A percentile compares a stretch with the other conserved stretches of the same genome.
Conservation (phyloP, 2,888 invertebrate genomes). For the Rhabditoides inermis region DNA sequence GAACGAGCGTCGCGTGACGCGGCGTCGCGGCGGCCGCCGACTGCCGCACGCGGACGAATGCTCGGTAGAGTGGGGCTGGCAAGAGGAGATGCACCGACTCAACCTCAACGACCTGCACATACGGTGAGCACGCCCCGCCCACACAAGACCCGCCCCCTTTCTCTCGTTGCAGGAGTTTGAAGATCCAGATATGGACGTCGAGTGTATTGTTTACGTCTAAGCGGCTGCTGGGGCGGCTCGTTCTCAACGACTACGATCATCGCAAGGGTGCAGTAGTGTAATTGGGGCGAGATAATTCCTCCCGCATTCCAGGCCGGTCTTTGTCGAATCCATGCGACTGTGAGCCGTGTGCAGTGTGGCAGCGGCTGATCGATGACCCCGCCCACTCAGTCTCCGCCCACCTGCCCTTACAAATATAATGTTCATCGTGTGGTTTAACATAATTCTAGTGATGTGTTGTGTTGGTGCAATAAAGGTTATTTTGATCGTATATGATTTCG, state of each 20-base stretch:
- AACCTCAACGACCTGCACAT: constrained; percentile 6
- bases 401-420: neutral
- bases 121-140: no score
- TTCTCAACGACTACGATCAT: neutral
- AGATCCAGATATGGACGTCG: neutral
- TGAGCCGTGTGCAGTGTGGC: neutral
- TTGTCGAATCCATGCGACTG: neutral
- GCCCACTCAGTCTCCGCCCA: neutral
- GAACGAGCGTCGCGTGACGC: neutral
- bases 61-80: no score
- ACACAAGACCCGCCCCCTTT: no score
- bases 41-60: no score
- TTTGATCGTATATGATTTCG: no score
- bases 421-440: no score
- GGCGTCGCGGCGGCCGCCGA: neutral
- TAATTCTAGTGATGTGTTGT: no score
- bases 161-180: no score
- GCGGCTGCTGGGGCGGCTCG: neutral
- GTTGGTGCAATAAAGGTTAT: no score
- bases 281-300: neutral
- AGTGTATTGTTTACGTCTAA: constrained; percentile 3
- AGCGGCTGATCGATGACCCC: constrained; percentile 1
- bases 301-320: neutral
- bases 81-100: neutral
- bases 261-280: neutral